Evolutionary conservation across 2,113 vertebrate species (phyloP), one percentile per base, ranked within the genome.

Genomic region (Clupea harengus): DNA sequence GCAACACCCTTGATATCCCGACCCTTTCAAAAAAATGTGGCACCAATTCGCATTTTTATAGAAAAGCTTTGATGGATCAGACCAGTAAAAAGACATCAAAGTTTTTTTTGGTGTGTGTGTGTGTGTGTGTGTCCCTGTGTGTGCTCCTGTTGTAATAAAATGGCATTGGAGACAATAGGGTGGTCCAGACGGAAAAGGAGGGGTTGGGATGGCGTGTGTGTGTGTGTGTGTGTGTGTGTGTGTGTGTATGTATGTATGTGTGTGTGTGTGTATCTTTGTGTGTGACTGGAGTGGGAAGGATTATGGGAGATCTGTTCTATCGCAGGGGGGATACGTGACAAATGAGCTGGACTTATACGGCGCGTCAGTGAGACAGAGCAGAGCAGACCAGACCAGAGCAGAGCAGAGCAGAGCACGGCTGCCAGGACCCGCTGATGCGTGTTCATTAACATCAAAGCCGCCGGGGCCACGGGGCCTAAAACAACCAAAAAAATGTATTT

Each of bases 401-500:
- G 39, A 39, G 1, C 39, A 39, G 39, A 39, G 39, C 39, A 39
- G 39, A 39, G 39, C 39, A 11, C 3, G 25, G 28, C 67, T 75
- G 60, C 60, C 57, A 64, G 67, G 7, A 15, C 52, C 6, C 32
- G 90, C 45, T 86, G 88, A 91, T 82, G 44, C 85, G 45, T 92
- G 91, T 93, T 95, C 92, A 93, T 93, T 93, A 94, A 89, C 91
- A 93, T 94, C 94, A 94, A 95, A 95, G 93, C 86, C 8, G 0
- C 8, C 22, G 6, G 82, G 87, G 93, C 86, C 18, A 2, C 6
- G 22, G 11, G 83, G 82, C 87, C 46, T 82, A 83, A 64, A 85
- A 20, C 81, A 85, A 50, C n/a, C 87, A 25, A 84, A 83, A 83
- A 39, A 87, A 87, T 88, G 88, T 89, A 92, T 91, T 91, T 91